Percentiles rank a stretch among this genome's conserved stretches.
Evolutionary conservation across 2,797 vertebrate species (phyloP).

Genomic region (Alfaro cultratus): DNA sequence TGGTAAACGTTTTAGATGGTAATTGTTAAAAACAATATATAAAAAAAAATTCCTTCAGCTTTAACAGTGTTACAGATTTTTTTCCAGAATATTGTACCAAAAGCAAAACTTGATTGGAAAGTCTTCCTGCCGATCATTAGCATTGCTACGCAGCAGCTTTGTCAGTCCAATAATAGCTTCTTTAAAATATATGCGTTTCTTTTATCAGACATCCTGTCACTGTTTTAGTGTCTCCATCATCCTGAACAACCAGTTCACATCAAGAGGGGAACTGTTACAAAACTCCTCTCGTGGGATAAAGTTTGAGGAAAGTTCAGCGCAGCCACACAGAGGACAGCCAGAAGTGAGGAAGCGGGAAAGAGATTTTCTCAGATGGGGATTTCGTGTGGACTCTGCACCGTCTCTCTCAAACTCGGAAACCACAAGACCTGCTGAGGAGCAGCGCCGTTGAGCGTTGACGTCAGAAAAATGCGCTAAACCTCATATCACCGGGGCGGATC

Average conservation of each 20-base stretch:
- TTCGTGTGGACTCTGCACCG: constrained; percentile 56
- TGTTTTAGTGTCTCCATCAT: neutral
- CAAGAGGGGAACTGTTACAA: constrained; percentile 11
- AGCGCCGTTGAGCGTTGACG: constrained; percentile 54
- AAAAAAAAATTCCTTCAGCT: neutral
- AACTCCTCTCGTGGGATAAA: constrained; percentile 34
- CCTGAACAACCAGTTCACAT: neutral
- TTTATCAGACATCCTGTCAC: neutral
- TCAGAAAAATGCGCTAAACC: constrained; percentile 52
- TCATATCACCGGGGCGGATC: constrained; percentile 42
- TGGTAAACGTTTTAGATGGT: neutral
- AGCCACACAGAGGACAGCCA: constrained; percentile 54
- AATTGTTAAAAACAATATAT: neutral
- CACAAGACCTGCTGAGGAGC: constrained; percentile 56
- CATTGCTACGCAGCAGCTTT: neutral
- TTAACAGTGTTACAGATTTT: neutral
- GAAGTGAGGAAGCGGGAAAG: constrained; percentile 26
- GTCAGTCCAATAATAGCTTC: neutral
- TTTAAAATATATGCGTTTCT: too few species aligned
- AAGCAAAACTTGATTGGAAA: neutral
- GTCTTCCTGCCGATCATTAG: neutral
- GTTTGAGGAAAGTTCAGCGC: constrained; percentile 51
- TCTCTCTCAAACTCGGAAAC: constrained; percentile 54
- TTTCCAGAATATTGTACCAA: neutral
- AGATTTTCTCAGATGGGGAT: constrained; percentile 28